These are phyloP conservation scores for Drosophila sechellia DNA, from an alignment of 1,140 invertebrate species.

Conservation along the genomic window DNA sequence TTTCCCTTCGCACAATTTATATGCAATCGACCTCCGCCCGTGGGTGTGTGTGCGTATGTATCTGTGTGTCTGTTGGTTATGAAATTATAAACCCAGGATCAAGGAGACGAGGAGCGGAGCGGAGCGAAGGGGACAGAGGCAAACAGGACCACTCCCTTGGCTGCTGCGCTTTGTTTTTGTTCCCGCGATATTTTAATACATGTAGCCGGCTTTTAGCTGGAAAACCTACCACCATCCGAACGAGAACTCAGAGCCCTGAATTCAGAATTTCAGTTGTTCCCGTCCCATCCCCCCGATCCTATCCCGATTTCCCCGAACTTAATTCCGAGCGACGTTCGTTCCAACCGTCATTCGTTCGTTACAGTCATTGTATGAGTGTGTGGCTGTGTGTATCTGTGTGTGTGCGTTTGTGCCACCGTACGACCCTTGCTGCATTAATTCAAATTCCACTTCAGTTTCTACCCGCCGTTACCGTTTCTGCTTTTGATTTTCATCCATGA, in stretches of 20 bases:
- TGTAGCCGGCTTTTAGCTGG: constrained; percentile 61
- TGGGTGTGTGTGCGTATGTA: constrained; percentile 27
- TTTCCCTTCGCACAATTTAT: constrained; percentile 60
- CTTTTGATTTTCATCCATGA: constrained; percentile 81
- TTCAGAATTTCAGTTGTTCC: constrained; percentile 26
- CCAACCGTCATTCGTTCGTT: constrained; percentile 47
- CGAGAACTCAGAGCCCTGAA: constrained; percentile 4
- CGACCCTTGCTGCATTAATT: constrained; percentile 77
- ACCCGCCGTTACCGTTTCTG: constrained; percentile 67
- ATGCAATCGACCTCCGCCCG: constrained; percentile 34
- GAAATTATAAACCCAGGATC: constrained; percentile 69
- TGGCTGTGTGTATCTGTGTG: constrained; percentile 20
- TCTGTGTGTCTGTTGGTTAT: constrained; percentile 54
- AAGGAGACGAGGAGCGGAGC: neutral
- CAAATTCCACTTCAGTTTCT: constrained; percentile 77
- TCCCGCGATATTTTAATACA: constrained; percentile 62
- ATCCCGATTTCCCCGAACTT: constrained; percentile 29
- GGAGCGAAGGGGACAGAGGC: neutral
- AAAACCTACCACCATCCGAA: constrained; percentile 56
- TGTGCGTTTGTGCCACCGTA: constrained; percentile 52
- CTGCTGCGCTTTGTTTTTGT: constrained; percentile 59
- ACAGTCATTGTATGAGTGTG: constrained; percentile 34
- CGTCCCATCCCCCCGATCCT: neutral
- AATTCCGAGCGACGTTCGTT: constrained; percentile 49
- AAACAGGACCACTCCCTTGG: constrained; percentile 56